Evolutionary conservation across 1,140 invertebrate species (phyloP).

Genomic region (Drosophila funebris): DNA sequence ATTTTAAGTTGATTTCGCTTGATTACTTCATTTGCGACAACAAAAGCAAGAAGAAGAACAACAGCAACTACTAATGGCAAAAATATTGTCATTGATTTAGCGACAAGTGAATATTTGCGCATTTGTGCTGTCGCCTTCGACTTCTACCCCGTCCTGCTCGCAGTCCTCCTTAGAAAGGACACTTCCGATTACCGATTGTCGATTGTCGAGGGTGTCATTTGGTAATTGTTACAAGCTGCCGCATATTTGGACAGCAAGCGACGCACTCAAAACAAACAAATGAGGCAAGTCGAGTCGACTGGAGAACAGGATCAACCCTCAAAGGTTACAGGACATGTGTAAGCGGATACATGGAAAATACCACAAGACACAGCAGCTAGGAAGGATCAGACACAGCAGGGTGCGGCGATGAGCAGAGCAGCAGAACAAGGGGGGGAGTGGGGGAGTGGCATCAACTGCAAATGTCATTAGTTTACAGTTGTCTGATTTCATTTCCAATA

Average conservation of each 20-base stretch:
- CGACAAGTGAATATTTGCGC: conserved; percentile 74
- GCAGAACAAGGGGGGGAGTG: background rate
- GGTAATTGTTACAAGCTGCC: conserved; percentile 82
- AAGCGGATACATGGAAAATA: conserved; percentile 54
- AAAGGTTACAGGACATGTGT: conserved; percentile 31
- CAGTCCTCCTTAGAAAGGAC: background rate
- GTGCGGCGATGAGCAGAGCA: background rate
- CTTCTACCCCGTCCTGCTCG: background rate
- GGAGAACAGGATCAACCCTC: conserved; percentile 52
- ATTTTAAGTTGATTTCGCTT: conserved; percentile 50
- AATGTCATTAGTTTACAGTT: conserved; percentile 73
- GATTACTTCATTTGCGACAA: conserved; percentile 46
- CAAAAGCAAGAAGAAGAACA: conserved; percentile 20
- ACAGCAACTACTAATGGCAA: conserved; percentile 60
- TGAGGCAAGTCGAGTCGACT: conserved; percentile 33
- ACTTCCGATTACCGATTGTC: conserved; percentile 31
- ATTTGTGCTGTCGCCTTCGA: conserved; percentile 25
- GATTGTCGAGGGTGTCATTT: conserved; percentile 80
- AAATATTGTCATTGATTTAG: conserved; percentile 78
- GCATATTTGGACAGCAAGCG: conserved; percentile 73
- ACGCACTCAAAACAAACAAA: conserved; percentile 75
- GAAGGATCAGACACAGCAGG: conserved; percentile 5
- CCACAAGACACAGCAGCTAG: conserved; percentile 18
- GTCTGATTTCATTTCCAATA: conserved; percentile 72
- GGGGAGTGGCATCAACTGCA: conserved; percentile 6